phyloP scores from a whole-genome alignment of 2,113 vertebrate species.

The Notarius quadriscutis region DNA sequence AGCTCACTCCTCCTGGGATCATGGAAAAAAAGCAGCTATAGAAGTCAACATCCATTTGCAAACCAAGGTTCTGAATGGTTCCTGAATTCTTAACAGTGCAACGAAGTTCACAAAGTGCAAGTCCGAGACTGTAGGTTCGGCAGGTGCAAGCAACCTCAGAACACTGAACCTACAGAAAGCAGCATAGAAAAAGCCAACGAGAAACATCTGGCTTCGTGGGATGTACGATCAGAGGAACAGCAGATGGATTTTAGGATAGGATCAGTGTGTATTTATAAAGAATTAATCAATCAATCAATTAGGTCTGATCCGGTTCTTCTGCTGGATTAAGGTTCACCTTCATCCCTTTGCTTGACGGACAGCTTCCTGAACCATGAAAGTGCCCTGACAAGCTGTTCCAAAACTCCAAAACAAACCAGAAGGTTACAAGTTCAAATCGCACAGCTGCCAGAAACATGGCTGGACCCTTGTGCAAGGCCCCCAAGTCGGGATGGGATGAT shows the following conservation, averaged over 20 bases:
- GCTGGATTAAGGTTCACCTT: not conserved
- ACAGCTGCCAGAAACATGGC: not conserved
- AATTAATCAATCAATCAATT: not conserved
- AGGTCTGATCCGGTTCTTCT: not conserved
- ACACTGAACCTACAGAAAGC: not conserved
- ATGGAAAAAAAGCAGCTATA: no score
- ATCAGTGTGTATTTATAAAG: not conserved
- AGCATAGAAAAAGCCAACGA: not conserved
- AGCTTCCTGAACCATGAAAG: not conserved
- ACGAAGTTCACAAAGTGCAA: not conserved
- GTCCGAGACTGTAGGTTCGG: not conserved
- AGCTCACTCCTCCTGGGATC: not conserved
- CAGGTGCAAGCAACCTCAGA: not conserved
- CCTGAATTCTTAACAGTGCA: not conserved
- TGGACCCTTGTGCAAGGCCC: not conserved
- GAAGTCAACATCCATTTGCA: not conserved
- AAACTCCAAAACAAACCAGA: not conserved
- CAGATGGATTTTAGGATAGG: not conserved
- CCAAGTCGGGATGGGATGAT: not conserved
- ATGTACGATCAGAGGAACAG: not conserved
- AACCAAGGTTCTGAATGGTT: not conserved
- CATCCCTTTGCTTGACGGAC: not conserved
- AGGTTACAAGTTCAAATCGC: not conserved
- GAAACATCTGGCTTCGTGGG: not conserved
- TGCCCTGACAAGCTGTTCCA: not conserved